Base-by-base conservation (phyloP, 2,797 vertebrate genomes). In the Paratrypauchen microcephalus region DNA sequence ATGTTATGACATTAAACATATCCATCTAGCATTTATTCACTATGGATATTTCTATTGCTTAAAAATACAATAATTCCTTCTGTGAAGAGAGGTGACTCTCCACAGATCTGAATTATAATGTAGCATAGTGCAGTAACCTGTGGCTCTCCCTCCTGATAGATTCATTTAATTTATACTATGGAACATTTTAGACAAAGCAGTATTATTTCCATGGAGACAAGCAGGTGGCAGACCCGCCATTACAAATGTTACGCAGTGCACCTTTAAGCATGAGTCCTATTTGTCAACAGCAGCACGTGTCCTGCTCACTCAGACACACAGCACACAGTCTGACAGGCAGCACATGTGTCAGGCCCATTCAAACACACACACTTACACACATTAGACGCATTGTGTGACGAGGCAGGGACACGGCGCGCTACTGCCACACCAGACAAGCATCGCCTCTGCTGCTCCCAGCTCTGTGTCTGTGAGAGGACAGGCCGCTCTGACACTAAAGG, bases 271-370 rank as follows among this genome's bases (percentile, higher is more conserved):
- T 21, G 18, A 77, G 77, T 68, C 66, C 68, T 71, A 75, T 84
- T 89, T 87, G 87, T 91, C 85, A 89, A 88, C 87, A 85, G 79
- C 57, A 28, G 68, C 72, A 65, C 72, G 80, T 68, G 78, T 80
- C 79, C 64, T 13, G 78, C 86, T 85, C 55, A 19, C 80, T 80
- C 47, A 82, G 82, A 85, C 71, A 48, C 68, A 72, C 73, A 28
- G 86, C 79, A 89, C 81, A 62, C 81, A 69, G 86, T 75, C 73
- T 91, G 93, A 94, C 93, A 89, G 80, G 89, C 90, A 92, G 87
- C 93, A 93, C 91, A 93, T 93, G 92, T 91, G 89, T 91, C 90
- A 87, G 81, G 82, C 87, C 74, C 78, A 90, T 92, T 86, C 89
- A 90, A 90, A 88, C 85, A 88, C 85, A 88, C 87, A 82, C 74